Conservation (phyloP, 2,797 vertebrate genomes). For the Microchirus variegatus region DNA sequence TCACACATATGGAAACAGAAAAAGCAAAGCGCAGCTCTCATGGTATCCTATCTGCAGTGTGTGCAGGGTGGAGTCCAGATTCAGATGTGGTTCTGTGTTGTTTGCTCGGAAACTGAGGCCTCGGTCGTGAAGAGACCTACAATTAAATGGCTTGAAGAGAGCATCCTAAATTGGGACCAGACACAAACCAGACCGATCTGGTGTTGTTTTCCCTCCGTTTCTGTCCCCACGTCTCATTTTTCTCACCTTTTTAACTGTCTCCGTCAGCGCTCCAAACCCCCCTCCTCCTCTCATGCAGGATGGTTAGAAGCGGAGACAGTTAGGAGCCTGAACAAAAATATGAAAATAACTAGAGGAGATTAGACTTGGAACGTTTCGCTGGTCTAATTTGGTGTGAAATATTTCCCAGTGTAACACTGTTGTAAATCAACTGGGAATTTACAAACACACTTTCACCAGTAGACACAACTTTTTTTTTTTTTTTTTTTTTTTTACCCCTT, state of each 20-base stretch:
- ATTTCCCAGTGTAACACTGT: conserved; percentile 37
- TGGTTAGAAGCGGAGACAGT: conserved; percentile 39
- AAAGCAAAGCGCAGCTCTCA: conserved; percentile 6
- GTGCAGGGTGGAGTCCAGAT: conserved; percentile 61
- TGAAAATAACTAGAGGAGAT: conserved; percentile 52
- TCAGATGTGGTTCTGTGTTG: conserved; percentile 64
- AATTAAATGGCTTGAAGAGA: conserved; percentile 68
- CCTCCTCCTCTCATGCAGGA: not conserved
- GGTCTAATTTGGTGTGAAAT: conserved; percentile 54
- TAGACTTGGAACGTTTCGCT: conserved; percentile 37
- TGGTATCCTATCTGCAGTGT: conserved; percentile 36
- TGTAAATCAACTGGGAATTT: conserved; percentile 54
- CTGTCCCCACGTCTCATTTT: conserved; percentile 9
- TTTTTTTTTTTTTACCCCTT: conserved; percentile 16
- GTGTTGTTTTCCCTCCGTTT: conserved; percentile 16
- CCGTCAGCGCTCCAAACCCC: not conserved
- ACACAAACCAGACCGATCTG: conserved; percentile 36
- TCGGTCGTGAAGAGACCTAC: conserved; percentile 61
- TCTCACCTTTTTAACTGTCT: conserved; percentile 34
- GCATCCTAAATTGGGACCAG: conserved; percentile 61
- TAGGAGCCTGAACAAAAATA: conserved; percentile 44
- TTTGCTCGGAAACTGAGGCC: conserved; percentile 59
- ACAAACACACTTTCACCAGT: conserved; percentile 36
- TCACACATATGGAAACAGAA: conserved; percentile 13
- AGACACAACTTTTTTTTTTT: not conserved